A percentile compares a stretch with the other conserved stretches of the same genome.
phyloP scores from a whole-genome alignment of 1,140 invertebrate genomes.

The Brachionus koreanus region DNA sequence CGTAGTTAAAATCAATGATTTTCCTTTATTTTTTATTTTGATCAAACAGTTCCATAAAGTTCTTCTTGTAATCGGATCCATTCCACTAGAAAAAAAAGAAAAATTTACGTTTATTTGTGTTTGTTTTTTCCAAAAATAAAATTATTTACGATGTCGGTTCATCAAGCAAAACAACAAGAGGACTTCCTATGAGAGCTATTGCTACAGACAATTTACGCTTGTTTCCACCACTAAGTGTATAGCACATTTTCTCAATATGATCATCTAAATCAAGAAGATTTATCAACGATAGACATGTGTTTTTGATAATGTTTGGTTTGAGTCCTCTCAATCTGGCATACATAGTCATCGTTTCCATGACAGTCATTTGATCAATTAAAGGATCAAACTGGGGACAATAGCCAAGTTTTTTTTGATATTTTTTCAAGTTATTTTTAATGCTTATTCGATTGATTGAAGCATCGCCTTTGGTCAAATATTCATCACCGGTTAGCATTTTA shows the following conservation, averaged over 20 bases:
- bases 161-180: conserved; percentile 73
- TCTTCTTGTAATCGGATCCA: conserved; percentile 58
- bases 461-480: conserved; percentile 44
- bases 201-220: conserved; percentile 62
- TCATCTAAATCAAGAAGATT: conserved; percentile 29
- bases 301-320: conserved; percentile 4
- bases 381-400: conserved; percentile 63
- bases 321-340: conserved; percentile 44
- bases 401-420: conserved; percentile 51
- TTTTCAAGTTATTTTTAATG: conserved; percentile 57
- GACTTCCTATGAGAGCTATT: conserved; percentile 65
- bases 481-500: conserved; percentile 68
- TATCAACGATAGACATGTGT: conserved; percentile 21
- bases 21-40: conserved; percentile 46
- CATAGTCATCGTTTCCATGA: conserved; percentile 42
- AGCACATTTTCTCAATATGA: conserved; percentile 36
- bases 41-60: conserved; percentile 56
- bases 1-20: conserved; percentile 35
- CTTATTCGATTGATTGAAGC: conserved; percentile 48
- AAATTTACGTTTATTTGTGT: conserved; percentile 46
- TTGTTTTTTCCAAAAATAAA: conserved; percentile 49
- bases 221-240: conserved; percentile 56
- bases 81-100: conserved; percentile 54
- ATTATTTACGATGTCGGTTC: conserved; percentile 53
- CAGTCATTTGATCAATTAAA: conserved; percentile 57